A percentile compares a stretch with the other conserved stretches of the same genome.
These are phyloP conservation scores for Parnassius orleans DNA, from an alignment of 2,888 invertebrate species.

Conservation along the genomic window DNA sequence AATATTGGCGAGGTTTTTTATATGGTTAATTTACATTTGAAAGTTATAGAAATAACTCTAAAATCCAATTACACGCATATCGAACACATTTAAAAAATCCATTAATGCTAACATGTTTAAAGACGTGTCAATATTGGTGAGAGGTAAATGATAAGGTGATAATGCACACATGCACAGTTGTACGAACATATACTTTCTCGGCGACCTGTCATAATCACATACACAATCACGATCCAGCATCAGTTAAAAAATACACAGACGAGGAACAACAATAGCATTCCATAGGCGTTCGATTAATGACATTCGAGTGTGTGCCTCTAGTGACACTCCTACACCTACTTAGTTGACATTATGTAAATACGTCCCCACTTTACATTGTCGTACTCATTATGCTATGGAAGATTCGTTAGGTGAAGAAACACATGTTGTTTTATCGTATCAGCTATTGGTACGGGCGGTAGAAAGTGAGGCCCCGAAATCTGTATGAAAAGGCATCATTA, in stretches of 20 bases:
- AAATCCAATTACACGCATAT: no score
- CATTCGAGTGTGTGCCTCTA: slow-evolving; percentile 53
- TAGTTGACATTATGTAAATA: slow-evolving; percentile 81
- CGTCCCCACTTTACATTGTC: slow-evolving; percentile 76
- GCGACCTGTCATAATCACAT: slow-evolving; percentile 51
- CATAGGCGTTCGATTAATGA: slow-evolving; percentile 73
- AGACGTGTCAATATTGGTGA: neutral
- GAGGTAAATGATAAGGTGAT: slow-evolving; percentile 8
- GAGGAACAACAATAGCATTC: slow-evolving; percentile 71
- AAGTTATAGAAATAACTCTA: no score
- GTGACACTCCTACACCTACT: slow-evolving; percentile 76
- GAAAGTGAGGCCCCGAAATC: slow-evolving; percentile 42
- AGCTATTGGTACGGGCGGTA: slow-evolving; percentile 38
- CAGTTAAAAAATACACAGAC: slow-evolving; percentile 65
- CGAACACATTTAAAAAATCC: no score
- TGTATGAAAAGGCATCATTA: no score
- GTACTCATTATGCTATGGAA: slow-evolving; percentile 76
- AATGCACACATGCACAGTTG: slow-evolving; percentile 18
- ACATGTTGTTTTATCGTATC: slow-evolving; percentile 77
- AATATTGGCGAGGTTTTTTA: no score
- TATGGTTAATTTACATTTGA: no score
- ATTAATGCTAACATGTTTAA: neutral
- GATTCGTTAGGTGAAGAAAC: slow-evolving; percentile 82
- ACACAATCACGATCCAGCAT: slow-evolving; percentile 44
- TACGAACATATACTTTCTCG: slow-evolving; percentile 40